These are phyloP conservation scores for Chrosomus eos DNA, from an alignment of 2,797 vertebrate genomes.

Conservation along the genomic window DNA sequence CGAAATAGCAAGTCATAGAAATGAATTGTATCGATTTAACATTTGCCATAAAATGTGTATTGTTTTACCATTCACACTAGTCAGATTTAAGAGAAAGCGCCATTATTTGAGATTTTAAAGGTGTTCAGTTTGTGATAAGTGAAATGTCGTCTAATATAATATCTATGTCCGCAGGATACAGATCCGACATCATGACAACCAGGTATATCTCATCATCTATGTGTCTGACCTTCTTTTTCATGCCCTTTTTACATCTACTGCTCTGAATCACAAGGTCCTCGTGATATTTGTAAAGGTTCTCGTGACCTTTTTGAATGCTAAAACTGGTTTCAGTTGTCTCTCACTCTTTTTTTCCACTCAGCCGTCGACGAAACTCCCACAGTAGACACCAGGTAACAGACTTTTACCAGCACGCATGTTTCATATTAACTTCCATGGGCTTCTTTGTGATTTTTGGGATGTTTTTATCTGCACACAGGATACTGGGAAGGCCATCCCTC, in stretches of 20 bases:
- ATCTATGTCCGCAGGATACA: slow-evolving; percentile 70
- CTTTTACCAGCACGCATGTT: not conserved
- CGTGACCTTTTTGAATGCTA: slow-evolving; percentile 15
- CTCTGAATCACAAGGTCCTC: slow-evolving; percentile 14
- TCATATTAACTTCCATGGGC: not conserved
- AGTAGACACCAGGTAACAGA: slow-evolving; percentile 92
- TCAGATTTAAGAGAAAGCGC: not conserved
- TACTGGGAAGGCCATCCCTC: slow-evolving; percentile 93
- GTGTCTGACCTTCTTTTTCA: not conserved
- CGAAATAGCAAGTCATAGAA: not conserved
- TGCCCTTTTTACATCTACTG: slow-evolving; percentile 27
- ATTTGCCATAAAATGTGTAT: not conserved
- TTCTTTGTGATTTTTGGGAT: not conserved
- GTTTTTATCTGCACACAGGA: slow-evolving; percentile 77
- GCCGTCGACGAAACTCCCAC: slow-evolving; percentile 97
- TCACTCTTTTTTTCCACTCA: slow-evolving; percentile 61
- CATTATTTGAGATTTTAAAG: not conserved
- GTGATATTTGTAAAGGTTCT: slow-evolving; percentile 38
- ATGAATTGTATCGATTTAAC: not conserved
- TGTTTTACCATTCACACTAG: not conserved
- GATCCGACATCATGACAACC: slow-evolving; percentile 79
- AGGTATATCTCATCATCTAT: slow-evolving; percentile 64
- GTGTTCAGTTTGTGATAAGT: not conserved
- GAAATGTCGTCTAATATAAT: not conserved
- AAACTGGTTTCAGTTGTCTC: slow-evolving; percentile 14